These are phyloP conservation scores for Oenanthe oenanthe DNA, from an alignment of 2,113 vertebrate species.

Conservation along the genomic window DNA sequence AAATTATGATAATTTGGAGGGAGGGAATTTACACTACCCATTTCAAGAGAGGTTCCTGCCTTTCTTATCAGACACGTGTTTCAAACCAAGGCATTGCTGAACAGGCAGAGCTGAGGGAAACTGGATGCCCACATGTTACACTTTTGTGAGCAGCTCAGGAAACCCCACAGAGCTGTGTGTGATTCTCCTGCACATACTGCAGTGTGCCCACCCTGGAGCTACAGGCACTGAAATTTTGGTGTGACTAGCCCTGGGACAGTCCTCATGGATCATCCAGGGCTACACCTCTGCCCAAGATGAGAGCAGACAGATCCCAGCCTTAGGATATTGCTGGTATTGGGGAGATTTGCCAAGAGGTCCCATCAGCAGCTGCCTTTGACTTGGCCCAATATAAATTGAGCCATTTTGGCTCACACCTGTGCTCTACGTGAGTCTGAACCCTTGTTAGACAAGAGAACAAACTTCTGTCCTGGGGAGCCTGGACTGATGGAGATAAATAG, in stretches of 20 bases:
- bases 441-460: background rate
- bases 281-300: background rate
- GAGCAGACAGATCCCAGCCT: fast-evolving
- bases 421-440: background rate
- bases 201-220: background rate
- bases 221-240: background rate
- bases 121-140: fast-evolving
- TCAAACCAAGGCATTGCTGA: background rate
- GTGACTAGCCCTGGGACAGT: background rate
- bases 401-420: background rate
- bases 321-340: background rate
- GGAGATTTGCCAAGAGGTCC: background rate
- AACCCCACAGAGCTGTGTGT: fast-evolving
- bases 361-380: background rate
- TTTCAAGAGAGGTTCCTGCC: no score
- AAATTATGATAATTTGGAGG: no score
- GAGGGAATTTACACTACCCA: no score
- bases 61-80: no score
- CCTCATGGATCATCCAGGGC: background rate
- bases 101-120: background rate
- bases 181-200: background rate
- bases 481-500: background rate
- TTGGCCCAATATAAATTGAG: background rate
- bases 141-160: background rate
- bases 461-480: background rate